These are phyloP conservation scores for Eristalis arbustorum DNA, from an alignment of 2,888 invertebrate genomes.

Conservation along the genomic window DNA sequence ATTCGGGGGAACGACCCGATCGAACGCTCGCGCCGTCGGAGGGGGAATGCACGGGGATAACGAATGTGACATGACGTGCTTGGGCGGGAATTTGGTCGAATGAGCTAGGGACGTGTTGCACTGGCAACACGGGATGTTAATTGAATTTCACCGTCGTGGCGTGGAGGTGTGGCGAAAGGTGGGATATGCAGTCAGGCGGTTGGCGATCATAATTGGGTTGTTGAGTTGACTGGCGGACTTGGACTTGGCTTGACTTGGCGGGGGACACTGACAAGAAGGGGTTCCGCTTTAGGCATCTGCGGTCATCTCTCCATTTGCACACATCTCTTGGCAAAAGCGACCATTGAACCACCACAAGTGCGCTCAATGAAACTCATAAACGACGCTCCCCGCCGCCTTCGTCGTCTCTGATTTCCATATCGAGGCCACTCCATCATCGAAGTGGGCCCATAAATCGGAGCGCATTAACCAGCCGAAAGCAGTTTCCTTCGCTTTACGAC, in stretches of 20 bases:
- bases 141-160: neutral
- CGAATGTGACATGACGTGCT: neutral
- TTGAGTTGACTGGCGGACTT: neutral
- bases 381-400: no score
- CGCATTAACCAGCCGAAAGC: constrained; percentile 38
- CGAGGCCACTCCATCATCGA: constrained; percentile 44
- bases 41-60: neutral
- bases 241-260: neutral
- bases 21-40: neutral
- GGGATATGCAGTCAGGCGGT: neutral
- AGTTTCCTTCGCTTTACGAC: constrained; percentile 46
- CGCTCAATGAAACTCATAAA: neutral
- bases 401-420: constrained; percentile 48
- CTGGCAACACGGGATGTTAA: neutral
- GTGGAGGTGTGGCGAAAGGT: neutral
- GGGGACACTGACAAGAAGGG: no score
- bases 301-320: neutral
- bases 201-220: neutral
- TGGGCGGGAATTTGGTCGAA: neutral
- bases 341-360: constrained; percentile 52
- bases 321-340: neutral
- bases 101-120: neutral
- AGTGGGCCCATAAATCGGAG: constrained; percentile 41
- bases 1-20: no score
- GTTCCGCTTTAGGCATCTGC: no score